Evolutionary conservation across 1,140 invertebrate species (phyloP), one percentile per base, ranked within the genome.

Genomic region (Drosophila pandora): DNA sequence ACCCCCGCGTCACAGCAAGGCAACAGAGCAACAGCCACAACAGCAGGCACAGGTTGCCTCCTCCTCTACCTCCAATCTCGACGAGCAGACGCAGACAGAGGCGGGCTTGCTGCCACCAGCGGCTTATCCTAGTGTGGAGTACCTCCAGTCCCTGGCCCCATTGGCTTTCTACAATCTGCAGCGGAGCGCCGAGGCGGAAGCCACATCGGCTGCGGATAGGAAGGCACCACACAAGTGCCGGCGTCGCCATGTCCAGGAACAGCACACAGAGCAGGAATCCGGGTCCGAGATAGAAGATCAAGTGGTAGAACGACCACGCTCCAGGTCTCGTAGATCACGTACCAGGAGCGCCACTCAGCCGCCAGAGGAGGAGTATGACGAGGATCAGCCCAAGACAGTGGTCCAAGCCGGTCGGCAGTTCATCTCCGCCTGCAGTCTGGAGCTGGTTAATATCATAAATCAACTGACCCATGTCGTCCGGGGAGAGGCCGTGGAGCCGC

Each of bases 391-490:
- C 2, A 84, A 81, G 56, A 93, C 94, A 0, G 93, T 95, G 56
- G 91, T 92, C 2, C 94, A 96, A 71, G 93, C 95, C 12, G 94
- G 94, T 7, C 92, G 93, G 0, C 95, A 96, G 79, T 93, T 96
- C 55, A 75, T 95, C 9, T 90, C 94, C 17, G 95, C 95, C 2
- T 94, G 95, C 61, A 93, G 94, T 32, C 90, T 93, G 22, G 94
- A 94, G 13, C 93, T 94, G 10, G 93, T 93, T n/a, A 93, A 93
- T 65, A 93, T 94, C 8, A 92, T 95, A 48, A 94, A 94, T 82
- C 94, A 94, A 80, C 93, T 96, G 72, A 94, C 95, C 9, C 92
- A 93, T 53, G 93, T 94, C 55, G 92, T 96, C 54, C 93, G 94
- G 53, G 92, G 94, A 10, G 93, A 95, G 55, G 50, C 49, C 1